phyloP scores from a whole-genome alignment of 2,888 invertebrate species.

The Drosophila multiciliata region DNA sequence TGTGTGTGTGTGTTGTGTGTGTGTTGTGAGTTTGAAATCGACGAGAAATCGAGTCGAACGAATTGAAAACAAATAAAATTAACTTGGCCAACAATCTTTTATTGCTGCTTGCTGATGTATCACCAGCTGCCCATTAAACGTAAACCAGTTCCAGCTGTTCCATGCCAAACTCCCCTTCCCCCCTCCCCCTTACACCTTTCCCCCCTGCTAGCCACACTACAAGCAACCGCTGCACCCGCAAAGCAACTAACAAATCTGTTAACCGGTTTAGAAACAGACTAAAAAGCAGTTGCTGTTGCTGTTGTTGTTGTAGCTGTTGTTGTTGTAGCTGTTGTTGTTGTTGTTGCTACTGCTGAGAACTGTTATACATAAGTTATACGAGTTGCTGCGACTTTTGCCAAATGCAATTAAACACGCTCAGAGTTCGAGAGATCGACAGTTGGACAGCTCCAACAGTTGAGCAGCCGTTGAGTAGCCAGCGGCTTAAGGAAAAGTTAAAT shows the following conservation, averaged over 20 bases:
- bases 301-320: constrained; percentile 18
- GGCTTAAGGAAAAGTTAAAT: constrained; percentile 44
- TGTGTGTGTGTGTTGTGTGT: neutral
- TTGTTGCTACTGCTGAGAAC: constrained; percentile 42
- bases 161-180: neutral
- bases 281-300: constrained; percentile 34
- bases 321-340: constrained; percentile 11
- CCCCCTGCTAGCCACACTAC: neutral
- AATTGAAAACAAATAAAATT: constrained; percentile 36
- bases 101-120: constrained; percentile 40
- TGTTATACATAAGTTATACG: constrained; percentile 50
- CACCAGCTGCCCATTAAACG: constrained; percentile 65
- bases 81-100: constrained; percentile 41
- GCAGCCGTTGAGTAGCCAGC: constrained; percentile 9
- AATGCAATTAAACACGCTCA: constrained; percentile 57
- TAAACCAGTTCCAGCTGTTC: constrained; percentile 54
- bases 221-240: neutral
- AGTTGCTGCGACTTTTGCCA: constrained; percentile 30
- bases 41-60: constrained; percentile 24
- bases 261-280: constrained; percentile 65
- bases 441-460: constrained; percentile 13
- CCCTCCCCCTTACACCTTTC: neutral
- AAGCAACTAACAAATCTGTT: constrained; percentile 60
- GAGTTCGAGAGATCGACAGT: constrained; percentile 19
- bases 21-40: constrained; percentile 3